Base-by-base conservation (phyloP, 2,888 invertebrate species). In the Lapara coniferarum region DNA sequence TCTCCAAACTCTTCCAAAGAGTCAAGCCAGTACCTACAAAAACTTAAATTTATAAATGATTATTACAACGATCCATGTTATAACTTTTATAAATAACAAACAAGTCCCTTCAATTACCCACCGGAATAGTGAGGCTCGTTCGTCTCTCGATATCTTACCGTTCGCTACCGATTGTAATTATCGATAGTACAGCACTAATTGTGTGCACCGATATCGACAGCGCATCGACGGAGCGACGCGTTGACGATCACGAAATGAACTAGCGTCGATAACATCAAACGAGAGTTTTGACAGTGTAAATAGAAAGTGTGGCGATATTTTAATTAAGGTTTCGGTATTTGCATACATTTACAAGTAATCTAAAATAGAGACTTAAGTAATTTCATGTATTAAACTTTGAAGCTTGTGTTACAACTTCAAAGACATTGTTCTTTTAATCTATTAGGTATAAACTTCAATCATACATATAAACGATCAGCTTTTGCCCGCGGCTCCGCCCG, bases 111-210 rank as follows among this genome's bases (percentile, higher is more conserved):
- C 53, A 69, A 69, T 63, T 69, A 69, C 59, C 59, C 52, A 53
- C 53, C 51, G 57, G 55, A 25, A 44, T 55, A 56, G 52, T 63
- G 37, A 59, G 53, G 16, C 58, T 59, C 68, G 58, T 53, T 16
- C 53, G 44, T 77, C 78, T 76, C 75, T 75, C 80, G 74, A 74
- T 81, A 80, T 81, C 77, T 75, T 74, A 71, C 59, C 59, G 56
- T 72, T 73, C 72, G 79, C 78, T 78, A 78, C 81, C 83, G 91
- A 91, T 91, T 79, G 88, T 88, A 91, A 91, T 91, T 91, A 91
- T 88, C 89, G 91, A 91, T 90, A 90, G 86, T 73, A 81, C 84
- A 82, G 74, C 85, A 86, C 89, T 88, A 88, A 89, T 88, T 89
- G 86, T 85, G 84, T 78, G 79, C 80, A 80, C 77, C 81, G 82